Evolutionary conservation across 2,888 invertebrate genomes (phyloP).

Genomic region (Hirtodrosophila histrioides): DNA sequence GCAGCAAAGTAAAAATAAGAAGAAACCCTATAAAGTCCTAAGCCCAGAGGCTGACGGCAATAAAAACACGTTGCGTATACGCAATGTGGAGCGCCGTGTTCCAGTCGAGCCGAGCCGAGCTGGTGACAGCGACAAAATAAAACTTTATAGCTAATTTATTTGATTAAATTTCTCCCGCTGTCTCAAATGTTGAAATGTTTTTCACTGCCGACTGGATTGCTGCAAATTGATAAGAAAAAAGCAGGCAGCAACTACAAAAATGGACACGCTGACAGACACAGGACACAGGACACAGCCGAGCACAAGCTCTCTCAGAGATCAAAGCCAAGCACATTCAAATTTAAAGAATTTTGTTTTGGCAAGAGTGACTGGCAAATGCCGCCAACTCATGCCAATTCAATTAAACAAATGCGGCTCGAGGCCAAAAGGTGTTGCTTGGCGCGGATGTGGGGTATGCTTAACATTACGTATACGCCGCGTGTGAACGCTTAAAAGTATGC

Average conservation of each 20-base stretch:
- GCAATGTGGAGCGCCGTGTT: slow-evolving; percentile 31
- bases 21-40: slow-evolving; percentile 32
- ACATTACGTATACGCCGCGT: slow-evolving; percentile 38
- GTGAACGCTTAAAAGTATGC: slow-evolving; percentile 58
- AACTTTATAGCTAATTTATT: slow-evolving; percentile 79
- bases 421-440: slow-evolving; percentile 16
- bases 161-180: slow-evolving; percentile 72
- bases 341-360: slow-evolving; percentile 11
- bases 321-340: slow-evolving; percentile 21
- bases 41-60: slow-evolving; percentile 56
- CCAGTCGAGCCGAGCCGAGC: slow-evolving; percentile 18
- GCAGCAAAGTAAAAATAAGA: slow-evolving; percentile 51
- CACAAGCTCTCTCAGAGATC: slow-evolving; percentile 11
- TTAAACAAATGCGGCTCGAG: slow-evolving; percentile 58
- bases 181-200: slow-evolving; percentile 48
- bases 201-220: slow-evolving; percentile 51
- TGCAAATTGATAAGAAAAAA: slow-evolving; percentile 67
- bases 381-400: slow-evolving; percentile 64
- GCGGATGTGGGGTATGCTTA: slow-evolving; percentile 45
- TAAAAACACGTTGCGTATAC: slow-evolving; percentile 68
- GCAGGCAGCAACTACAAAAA: slow-evolving; percentile 41
- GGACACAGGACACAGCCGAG: background rate
- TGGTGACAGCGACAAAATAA: slow-evolving; percentile 68
- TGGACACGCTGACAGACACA: slow-evolving; percentile 8
- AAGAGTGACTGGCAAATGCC: slow-evolving; percentile 34